Base-by-base conservation (phyloP, 2,113 vertebrate species). In the Cephalopterus ornatus region DNA sequence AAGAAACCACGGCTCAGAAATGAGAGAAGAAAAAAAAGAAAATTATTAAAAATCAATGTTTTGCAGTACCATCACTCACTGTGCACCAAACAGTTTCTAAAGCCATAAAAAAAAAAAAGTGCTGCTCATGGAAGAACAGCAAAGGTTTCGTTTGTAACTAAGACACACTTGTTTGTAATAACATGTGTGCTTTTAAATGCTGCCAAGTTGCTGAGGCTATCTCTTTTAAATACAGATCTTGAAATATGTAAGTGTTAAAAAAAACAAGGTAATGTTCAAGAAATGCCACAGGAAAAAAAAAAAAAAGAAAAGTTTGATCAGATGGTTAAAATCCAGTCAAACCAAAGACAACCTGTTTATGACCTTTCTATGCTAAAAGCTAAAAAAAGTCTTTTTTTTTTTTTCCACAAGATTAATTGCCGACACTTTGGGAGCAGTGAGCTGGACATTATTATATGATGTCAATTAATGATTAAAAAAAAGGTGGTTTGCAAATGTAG, bases 391-490 rank as follows among this genome's bases (percentile, higher is more conserved):
- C 52, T 63, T 85, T 88, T 87, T 83, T 32, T 80, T 95, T 75
- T 13, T 50, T 50, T 73, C 18, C 62, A 6, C 72, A 91, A 90
- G 85, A 96, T 97, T 96, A 95, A 70, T 96, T 94, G 63, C 82
- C 79, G 44, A 87, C 84, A 92, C 85, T 92, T 61, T 95, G 93
- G 91, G 93, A 94, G 58, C 90, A 93, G 95, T 93, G 71, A 85
- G 62, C 86, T 97, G 70, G 89, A 92, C 82, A 88, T 92, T 91
- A 95, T 87, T 95, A 92, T 92, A 88, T 94, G 82, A 89, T 93
- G 67, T 95, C 88, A 94, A 88, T 96, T 96, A 97, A 97, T 96
- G 89, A 94, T 95, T 94, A 85, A 75, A 88, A 94, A 74, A 95
- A 97, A 96, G 87, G 84, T 94, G 71, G 84, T 95, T 96, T 97